These are phyloP conservation scores for Noctua janthe DNA, from an alignment of 2,888 invertebrate species.

Conservation along the genomic window DNA sequence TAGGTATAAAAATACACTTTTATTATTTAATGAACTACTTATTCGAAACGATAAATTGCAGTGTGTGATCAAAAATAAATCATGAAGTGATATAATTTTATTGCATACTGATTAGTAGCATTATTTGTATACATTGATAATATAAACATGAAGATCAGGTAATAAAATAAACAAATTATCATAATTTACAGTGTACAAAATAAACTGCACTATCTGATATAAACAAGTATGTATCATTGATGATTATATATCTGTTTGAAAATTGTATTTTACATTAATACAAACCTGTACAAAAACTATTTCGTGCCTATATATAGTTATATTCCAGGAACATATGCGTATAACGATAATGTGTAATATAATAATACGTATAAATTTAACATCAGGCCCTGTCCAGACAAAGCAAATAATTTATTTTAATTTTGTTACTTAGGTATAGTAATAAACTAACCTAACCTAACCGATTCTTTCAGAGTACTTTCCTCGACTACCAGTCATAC, in stretches of 20 bases:
- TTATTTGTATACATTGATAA: background rate
- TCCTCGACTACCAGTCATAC: background rate
- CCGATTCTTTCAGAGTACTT: background rate
- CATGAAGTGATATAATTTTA: background rate
- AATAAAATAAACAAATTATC: constrained; percentile 3
- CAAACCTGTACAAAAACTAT: background rate
- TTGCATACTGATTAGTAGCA: background rate
- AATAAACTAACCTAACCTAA: too few relatives aligned
- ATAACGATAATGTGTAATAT: too few relatives aligned
- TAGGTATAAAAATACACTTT: background rate
- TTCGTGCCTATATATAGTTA: too few relatives aligned
- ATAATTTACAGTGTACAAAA: background rate
- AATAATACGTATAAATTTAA: too few relatives aligned
- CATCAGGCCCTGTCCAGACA: too few relatives aligned
- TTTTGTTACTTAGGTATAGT: too few relatives aligned
- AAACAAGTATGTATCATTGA: background rate
- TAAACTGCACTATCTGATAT: background rate
- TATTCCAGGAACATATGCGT: too few relatives aligned
- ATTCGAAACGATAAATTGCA: background rate
- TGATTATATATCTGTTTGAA: background rate
- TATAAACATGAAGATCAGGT: background rate
- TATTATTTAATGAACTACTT: background rate
- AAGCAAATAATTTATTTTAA: too few relatives aligned
- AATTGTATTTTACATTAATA: background rate
- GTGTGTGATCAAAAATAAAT: constrained; percentile 3